Base-by-base conservation (phyloP, 53 echinoderm and acorn worm species). In the Patiria pectinifera region DNA sequence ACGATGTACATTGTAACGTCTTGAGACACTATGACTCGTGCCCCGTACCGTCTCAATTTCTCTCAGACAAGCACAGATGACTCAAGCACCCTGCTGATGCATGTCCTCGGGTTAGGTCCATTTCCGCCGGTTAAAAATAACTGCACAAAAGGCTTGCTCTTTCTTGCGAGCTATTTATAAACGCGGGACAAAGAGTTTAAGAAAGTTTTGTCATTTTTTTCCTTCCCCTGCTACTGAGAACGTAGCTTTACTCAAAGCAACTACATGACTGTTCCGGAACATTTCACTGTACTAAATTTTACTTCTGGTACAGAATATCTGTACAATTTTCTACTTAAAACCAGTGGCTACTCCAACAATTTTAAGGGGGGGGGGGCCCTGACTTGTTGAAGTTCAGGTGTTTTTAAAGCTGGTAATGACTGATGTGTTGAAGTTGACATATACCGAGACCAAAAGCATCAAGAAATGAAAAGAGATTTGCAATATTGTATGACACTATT, bases 81-180 rank as follows among this genome's bases (percentile, higher is more conserved):
- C 76, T 87, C 71, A 76, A 87, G 5, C 76, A 11, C 4, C 25
- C 12, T 10, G 59, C 76, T 87, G 87, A 87, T 87, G 77, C 59
- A 87, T 87, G 43, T 74, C 87, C 87, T 76, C 76, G 76, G 44
- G 87, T 49, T 76, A 58, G 12, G 76, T 49, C 59, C 16, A 76
- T 87, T 87, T 87, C 87, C 87, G 87, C n/a, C 15, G 24, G 87
- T 75, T 87, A 44, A 87, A 87, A 49, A 87, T 59, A 76, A 13
- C 75, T 3, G 14, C 60, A 59, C 26, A 14, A 6, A 43, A 35
- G 11, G 21, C 35, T 78, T 35, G 78, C 11, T 25, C 78, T 78
- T 78, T 78, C 78, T 78, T 78, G 78, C 1, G 78, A 35, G 35
- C 70, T 14, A 21, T 70, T 70, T 70, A 70, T 25, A 81, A 53